Evolutionary conservation across 2,113 vertebrate genomes (phyloP), one percentile per base, ranked within the genome.

Genomic region (Andinoacara biseriatus): DNA sequence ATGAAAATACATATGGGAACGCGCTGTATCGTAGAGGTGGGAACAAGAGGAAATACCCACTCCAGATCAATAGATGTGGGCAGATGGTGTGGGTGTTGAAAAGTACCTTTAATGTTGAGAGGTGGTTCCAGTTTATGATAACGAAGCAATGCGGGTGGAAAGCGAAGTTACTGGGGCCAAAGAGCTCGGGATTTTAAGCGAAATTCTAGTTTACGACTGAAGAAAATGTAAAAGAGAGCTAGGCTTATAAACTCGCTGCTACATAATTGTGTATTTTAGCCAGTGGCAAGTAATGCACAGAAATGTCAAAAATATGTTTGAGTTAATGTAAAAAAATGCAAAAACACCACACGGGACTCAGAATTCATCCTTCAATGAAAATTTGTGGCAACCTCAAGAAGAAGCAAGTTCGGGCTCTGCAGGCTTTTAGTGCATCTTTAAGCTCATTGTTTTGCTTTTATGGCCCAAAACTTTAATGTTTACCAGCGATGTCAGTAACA

Each of bases 71-170:
- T 81, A 82, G 62, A 80, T 76, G 86, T 67, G 59, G 86, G 90
- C 87, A 93, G 88, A 87, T 78, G 82, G 61, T 79, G 87, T 89
- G 91, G 86, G 76, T 83, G 87, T 74, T 79, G 40, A 86, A 74
- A 86, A 83, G 78, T 85, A 59, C 61, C 62, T 80, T 88, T 82
- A 85, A 86, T 74, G 38, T 78, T 58, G 58, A 76, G 80, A 90
- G 81, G 67, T 75, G 56, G 65, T 58, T 26, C 58, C 57, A n/a
- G 62, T 86, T 80, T 62, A 80, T 57, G 67, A 78, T 78, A 52
- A 80, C 72, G 35, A 85, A 59, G 40, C 74, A 80, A 58, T 84
- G 69, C 8, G 2, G 76, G 63, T 52, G 26, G 57, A 18, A 26
- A 54, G 58, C n/a, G 49, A 49, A 54, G 54, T 69, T 52, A 31